These are phyloP conservation scores for Campoplex capitator DNA, from an alignment of 2,888 invertebrate genomes.

Conservation along the genomic window DNA sequence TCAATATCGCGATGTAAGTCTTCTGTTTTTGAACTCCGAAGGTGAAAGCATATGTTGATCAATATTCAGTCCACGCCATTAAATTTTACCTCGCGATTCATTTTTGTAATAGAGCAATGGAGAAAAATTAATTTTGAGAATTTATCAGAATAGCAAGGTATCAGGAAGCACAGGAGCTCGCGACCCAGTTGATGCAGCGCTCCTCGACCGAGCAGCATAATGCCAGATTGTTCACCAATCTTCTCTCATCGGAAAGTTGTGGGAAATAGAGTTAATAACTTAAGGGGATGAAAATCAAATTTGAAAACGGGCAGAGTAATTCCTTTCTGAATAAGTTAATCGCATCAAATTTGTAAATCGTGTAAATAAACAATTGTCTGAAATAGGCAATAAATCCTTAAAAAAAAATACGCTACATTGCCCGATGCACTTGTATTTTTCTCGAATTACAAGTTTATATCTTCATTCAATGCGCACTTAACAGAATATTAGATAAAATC, in stretches of 20 bases:
- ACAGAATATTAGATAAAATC: not conserved
- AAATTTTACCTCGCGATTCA: not conserved
- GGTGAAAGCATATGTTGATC: not conserved
- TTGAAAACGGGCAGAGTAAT: not conserved
- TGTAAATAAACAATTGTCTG: not conserved
- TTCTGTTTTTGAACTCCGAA: not conserved
- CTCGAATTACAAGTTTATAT: not conserved
- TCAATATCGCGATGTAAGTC: not conserved
- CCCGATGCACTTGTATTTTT: not conserved
- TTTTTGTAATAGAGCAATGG: not conserved
- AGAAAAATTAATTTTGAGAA: not conserved
- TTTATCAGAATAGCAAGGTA: conserved; percentile 22
- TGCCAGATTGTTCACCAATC: not conserved
- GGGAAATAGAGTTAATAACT: not conserved
- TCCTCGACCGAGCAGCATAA: not conserved
- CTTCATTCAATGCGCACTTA: not conserved
- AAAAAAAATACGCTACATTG: no score
- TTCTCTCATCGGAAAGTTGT: not conserved
- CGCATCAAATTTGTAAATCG: not conserved
- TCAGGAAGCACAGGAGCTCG: conserved; percentile 34
- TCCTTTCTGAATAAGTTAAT: not conserved
- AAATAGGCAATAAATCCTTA: not conserved
- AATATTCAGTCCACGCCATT: not conserved
- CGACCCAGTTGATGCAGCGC: not conserved
- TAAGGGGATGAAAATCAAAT: not conserved